Evolutionary conservation across 2,113 vertebrate species (phyloP).

Genomic region (Mugil cephalus): DNA sequence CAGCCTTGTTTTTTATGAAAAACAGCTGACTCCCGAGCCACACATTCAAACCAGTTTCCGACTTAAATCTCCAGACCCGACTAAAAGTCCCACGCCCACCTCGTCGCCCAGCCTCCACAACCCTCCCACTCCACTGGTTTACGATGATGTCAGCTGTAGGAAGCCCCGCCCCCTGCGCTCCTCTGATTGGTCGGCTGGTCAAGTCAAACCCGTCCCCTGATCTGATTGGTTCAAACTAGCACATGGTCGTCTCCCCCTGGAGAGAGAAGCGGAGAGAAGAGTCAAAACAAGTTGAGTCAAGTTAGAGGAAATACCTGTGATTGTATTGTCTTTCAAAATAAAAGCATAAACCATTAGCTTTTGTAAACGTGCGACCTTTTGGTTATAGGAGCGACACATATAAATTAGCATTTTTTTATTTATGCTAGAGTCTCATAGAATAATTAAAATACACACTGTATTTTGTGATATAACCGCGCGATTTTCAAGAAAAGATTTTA

Average conservation of each 20-base stretch:
- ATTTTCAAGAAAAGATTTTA: slow-evolving; percentile 1
- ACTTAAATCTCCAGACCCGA: neutral
- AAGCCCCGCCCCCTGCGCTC: neutral
- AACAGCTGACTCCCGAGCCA: slow-evolving; percentile 55
- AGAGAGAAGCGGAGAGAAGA: neutral
- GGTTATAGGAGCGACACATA: neutral
- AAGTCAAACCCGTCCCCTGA: neutral
- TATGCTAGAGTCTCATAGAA: accelerated
- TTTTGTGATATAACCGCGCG: too few relatives aligned
- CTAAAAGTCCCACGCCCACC: slow-evolving; percentile 38
- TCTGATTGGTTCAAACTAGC: slow-evolving; percentile 47
- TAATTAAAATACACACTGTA: neutral
- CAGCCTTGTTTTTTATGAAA: accelerated
- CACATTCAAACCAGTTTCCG: slow-evolving; percentile 50
- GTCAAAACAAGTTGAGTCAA: slow-evolving; percentile 29
- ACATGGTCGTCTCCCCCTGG: slow-evolving; percentile 28
- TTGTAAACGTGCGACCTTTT: too few relatives aligned
- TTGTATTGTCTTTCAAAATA: slow-evolving; percentile 20
- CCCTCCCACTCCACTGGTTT: slow-evolving; percentile 25
- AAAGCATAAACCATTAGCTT: neutral
- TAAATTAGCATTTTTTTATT: neutral
- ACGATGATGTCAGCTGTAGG: slow-evolving; percentile 74
- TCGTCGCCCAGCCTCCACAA: slow-evolving; percentile 55
- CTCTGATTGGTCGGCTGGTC: slow-evolving; percentile 37
- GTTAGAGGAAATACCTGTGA: neutral